A percentile compares a stretch with the other conserved stretches of the same genome.
These are phyloP conservation scores for Palaemon carinicauda DNA, from an alignment of 1,140 invertebrate species.

Conservation along the genomic window DNA sequence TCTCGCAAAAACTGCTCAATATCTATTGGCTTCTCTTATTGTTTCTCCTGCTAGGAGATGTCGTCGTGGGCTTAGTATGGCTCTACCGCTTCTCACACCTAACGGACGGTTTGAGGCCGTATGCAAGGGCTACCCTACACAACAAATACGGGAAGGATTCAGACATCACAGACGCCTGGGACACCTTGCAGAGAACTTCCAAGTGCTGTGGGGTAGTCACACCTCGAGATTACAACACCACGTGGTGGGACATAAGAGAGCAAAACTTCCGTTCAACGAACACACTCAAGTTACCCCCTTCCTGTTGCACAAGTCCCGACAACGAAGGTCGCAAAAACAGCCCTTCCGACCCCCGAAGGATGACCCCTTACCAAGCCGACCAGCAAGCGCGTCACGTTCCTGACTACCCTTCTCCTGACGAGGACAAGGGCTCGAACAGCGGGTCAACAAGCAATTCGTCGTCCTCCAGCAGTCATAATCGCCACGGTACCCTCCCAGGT, in stretches of 20 bases:
- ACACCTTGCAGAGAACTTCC: conserved; percentile 78
- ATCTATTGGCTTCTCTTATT: conserved; percentile 85
- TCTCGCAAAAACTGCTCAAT: conserved; percentile 82
- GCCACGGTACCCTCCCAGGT: not conserved
- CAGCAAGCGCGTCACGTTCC: conserved; percentile 12
- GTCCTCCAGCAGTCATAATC: not conserved
- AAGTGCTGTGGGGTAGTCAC: conserved; percentile 81
- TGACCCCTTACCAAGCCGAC: conserved; percentile 5
- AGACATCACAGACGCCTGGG: conserved; percentile 81
- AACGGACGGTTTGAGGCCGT: conserved; percentile 75
- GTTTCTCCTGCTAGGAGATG: conserved; percentile 82
- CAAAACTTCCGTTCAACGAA: conserved; percentile 41
- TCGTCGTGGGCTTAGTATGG: conserved; percentile 86
- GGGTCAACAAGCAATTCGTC: not conserved
- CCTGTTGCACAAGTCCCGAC: conserved; percentile 48
- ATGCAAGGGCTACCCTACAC: conserved; percentile 70
- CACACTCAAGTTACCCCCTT: conserved; percentile 55
- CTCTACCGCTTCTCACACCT: conserved; percentile 82
- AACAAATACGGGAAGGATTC: conserved; percentile 76
- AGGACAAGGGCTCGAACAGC: not conserved
- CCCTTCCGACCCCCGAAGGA: not conserved
- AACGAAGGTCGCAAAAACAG: not conserved
- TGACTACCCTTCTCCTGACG: not conserved
- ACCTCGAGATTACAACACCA: conserved; percentile 71
- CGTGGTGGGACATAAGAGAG: conserved; percentile 53